These are phyloP conservation scores for Spodoptera litura DNA, from an alignment of 1,140 invertebrate genomes.

Conservation along the genomic window DNA sequence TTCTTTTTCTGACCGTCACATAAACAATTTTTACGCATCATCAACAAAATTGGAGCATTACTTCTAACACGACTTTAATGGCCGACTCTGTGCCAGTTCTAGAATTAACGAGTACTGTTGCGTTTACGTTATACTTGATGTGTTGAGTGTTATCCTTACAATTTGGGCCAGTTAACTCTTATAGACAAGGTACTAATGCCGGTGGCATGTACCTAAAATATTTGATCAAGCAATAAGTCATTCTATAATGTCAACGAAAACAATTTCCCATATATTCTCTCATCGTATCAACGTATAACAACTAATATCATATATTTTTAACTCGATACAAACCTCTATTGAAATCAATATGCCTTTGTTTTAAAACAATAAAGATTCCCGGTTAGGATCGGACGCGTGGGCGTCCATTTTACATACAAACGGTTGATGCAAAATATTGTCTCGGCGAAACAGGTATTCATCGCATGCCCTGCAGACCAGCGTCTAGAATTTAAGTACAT, in stretches of 20 bases:
- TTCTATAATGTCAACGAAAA: too few species aligned
- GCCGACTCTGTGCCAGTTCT: slow-evolving; percentile 1
- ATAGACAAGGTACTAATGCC: background rate
- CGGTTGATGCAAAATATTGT: background rate
- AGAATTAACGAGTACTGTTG: background rate
- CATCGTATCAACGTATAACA: too few species aligned
- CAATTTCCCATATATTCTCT: too few species aligned
- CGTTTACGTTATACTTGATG: slow-evolving; percentile 2
- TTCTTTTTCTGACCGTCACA: background rate
- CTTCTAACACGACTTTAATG: slow-evolving; percentile 31
- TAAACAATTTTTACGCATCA: background rate
- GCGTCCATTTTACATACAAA: background rate
- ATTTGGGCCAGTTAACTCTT: background rate
- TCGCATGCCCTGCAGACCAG: background rate
- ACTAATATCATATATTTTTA: too few species aligned
- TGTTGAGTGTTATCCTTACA: slow-evolving; percentile 23
- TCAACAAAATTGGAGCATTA: background rate
- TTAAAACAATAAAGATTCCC: slow-evolving; percentile 3
- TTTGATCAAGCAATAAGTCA: too few species aligned
- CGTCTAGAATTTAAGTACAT: background rate
- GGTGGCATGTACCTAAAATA: background rate
- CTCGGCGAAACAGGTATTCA: background rate
- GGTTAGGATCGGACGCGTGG: background rate
- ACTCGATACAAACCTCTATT: background rate
- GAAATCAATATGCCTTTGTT: slow-evolving; percentile 1